Conservation (phyloP, 1,140 invertebrate species). For the Antheraea pernyi region DNA sequence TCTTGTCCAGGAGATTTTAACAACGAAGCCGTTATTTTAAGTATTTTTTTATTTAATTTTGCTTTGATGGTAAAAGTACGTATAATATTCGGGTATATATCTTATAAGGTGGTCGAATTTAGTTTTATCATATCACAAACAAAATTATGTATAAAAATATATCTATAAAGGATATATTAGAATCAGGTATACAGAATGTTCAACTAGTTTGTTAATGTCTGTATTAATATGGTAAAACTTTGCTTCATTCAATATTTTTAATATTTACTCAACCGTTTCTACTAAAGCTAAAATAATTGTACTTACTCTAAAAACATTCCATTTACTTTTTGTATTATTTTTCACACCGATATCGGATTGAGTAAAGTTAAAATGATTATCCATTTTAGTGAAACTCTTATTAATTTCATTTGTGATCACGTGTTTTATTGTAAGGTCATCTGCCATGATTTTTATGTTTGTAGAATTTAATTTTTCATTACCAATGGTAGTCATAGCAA, state of each 20-base stretch:
- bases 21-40: too few relatives aligned
- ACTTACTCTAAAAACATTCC: slow-evolving; percentile 10
- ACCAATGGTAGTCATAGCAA: slow-evolving; percentile 80
- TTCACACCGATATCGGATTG: background rate
- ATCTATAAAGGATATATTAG: too few relatives aligned
- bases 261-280: background rate
- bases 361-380: slow-evolving; percentile 1
- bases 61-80: too few relatives aligned
- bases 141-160: too few relatives aligned
- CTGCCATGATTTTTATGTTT: background rate
- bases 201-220: too few relatives aligned
- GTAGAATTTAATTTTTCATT: background rate
- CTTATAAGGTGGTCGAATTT: too few relatives aligned
- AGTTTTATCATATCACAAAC: too few relatives aligned
- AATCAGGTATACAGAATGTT: too few relatives aligned
- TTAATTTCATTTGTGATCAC: background rate
- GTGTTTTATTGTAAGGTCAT: background rate
- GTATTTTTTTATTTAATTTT: too few relatives aligned
- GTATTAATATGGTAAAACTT: background rate
- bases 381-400: background rate
- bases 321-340: slow-evolving; percentile 4
- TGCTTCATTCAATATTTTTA: background rate
- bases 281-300: background rate
- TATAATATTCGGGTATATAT: too few relatives aligned
- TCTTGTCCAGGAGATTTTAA: too few relatives aligned